Conservation (phyloP, 2,888 invertebrate species). For the Willowsia nigromaculata region DNA sequence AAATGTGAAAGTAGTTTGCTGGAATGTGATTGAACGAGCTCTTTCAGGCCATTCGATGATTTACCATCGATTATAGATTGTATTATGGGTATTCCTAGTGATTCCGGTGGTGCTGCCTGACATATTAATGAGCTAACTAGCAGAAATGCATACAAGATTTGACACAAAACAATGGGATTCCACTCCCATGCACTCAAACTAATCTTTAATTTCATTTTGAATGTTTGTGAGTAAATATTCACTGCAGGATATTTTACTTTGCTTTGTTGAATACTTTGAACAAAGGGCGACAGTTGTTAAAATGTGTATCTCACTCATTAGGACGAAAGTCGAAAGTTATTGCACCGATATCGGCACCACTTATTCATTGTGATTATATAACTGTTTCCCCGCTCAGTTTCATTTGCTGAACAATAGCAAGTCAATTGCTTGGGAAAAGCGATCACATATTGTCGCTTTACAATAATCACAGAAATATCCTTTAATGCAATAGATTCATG, state of each 20-base stretch:
- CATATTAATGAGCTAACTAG: slow-evolving; percentile 22
- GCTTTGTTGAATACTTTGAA: too few species aligned
- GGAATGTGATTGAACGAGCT: slow-evolving; percentile 53
- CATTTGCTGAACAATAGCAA: too few species aligned
- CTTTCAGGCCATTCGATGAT: slow-evolving; percentile 48
- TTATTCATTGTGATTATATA: too few species aligned
- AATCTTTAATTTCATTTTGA: neutral
- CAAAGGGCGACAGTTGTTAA: too few species aligned
- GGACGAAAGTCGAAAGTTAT: too few species aligned
- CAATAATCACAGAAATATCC: too few species aligned
- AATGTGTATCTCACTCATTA: too few species aligned
- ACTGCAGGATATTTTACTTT: neutral
- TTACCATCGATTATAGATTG: slow-evolving; percentile 17
- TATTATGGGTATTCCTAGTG: slow-evolving; percentile 59
- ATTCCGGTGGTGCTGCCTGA: slow-evolving; percentile 47
- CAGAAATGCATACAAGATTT: neutral
- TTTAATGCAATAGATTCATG: too few species aligned
- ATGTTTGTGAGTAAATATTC: neutral
- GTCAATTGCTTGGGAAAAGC: too few species aligned
- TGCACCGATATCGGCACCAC: too few species aligned
- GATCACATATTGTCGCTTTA: too few species aligned
- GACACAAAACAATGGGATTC: neutral
- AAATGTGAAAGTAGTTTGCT: slow-evolving; percentile 46
- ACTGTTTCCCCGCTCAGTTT: too few species aligned
- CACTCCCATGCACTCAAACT: neutral